Percentiles rank a stretch among this genome's conserved stretches.
These are phyloP conservation scores for Mayetiola destructor DNA, from an alignment of 2,888 invertebrate genomes.

Conservation along the genomic window DNA sequence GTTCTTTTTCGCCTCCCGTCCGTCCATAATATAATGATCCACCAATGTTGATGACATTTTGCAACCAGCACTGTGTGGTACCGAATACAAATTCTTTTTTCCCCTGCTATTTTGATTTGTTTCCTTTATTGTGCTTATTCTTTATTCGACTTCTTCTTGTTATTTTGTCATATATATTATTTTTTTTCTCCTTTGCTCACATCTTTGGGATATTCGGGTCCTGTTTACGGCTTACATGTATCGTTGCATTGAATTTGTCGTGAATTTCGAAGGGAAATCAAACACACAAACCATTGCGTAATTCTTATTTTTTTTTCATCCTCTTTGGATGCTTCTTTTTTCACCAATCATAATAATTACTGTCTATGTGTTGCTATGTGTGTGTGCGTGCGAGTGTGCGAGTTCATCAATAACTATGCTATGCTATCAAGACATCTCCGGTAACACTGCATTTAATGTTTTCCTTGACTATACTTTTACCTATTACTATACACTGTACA, in stretches of 20 bases:
- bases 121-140: no score
- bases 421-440: background rate
- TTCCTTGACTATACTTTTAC: no score
- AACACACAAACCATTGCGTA: conserved; percentile 3
- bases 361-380: background rate
- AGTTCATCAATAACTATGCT: conserved; percentile 7
- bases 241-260: no score
- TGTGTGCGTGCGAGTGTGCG: background rate
- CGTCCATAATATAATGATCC: no score
- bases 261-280: no score
- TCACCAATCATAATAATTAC: background rate
- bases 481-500: no score
- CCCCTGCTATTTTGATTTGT: no score
- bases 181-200: background rate
- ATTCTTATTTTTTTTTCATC: background rate
- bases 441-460: background rate
- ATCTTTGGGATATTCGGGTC: background rate
- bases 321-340: background rate
- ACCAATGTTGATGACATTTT: no score
- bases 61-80: no score
- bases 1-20: no score
- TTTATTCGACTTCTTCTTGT: background rate
- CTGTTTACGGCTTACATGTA: no score
- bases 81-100: no score
- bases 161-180: background rate